These are phyloP conservation scores for Toxotes jaculatrix DNA, from an alignment of 2,113 vertebrate species.

Conservation along the genomic window DNA sequence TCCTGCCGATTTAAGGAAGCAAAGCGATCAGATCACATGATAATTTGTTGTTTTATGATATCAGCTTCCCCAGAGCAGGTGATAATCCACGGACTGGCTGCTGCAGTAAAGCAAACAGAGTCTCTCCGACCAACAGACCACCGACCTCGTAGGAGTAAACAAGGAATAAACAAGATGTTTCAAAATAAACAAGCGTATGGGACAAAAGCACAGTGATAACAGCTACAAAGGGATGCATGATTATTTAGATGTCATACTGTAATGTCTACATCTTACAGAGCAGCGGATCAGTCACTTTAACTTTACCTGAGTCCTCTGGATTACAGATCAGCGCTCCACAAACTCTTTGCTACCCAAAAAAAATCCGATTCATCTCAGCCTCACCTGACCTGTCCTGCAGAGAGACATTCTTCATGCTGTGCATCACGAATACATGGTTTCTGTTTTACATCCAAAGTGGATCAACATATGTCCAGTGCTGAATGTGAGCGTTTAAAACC, in stretches of 20 bases:
- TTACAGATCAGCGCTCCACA: background rate
- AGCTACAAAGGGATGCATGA: background rate
- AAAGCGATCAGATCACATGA: background rate
- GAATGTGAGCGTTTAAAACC: slow-evolving; percentile 1
- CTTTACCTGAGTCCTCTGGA: background rate
- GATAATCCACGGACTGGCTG: background rate
- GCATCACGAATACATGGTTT: background rate
- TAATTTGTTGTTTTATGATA: slow-evolving; percentile 49
- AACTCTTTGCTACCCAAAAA: too few species aligned
- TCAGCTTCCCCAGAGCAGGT: slow-evolving; percentile 50
- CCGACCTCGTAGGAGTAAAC: slow-evolving; percentile 35
- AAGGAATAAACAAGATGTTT: slow-evolving; percentile 35
- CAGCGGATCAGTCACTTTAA: background rate
- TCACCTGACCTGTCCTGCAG: slow-evolving; percentile 4
- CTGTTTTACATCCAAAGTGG: slow-evolving; percentile 39
- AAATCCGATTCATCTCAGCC: background rate
- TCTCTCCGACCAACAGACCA: slow-evolving; percentile 41
- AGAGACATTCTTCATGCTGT: slow-evolving; percentile 14
- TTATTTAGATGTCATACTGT: background rate
- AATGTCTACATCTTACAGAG: background rate
- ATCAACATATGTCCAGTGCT: slow-evolving; percentile 38
- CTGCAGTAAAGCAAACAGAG: slow-evolving; percentile 35
- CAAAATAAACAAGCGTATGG: slow-evolving; percentile 9
- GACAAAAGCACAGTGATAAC: background rate
- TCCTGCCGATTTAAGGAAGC: slow-evolving; percentile 33